Percentiles rank a stretch among this genome's conserved stretches.
Conservation (phyloP, 1,140 invertebrate genomes). For the Ceratoteleas bidentatus region DNA sequence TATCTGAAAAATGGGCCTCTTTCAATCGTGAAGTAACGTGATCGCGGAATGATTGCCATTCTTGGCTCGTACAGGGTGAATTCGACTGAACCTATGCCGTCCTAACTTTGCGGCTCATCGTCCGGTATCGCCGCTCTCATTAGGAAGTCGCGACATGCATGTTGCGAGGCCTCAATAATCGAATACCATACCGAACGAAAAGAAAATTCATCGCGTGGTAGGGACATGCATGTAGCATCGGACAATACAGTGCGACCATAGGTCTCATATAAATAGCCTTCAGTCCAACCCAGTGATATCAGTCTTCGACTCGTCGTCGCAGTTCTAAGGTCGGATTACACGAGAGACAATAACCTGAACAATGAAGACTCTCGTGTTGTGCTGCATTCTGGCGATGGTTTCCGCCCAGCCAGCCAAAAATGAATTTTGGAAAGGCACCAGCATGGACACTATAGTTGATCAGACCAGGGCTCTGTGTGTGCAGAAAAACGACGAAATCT, state of each 20-base stretch:
- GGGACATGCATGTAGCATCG: slow-evolving; percentile 49
- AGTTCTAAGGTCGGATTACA: slow-evolving; percentile 47
- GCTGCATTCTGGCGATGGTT: slow-evolving; percentile 79
- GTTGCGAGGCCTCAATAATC: slow-evolving; percentile 80
- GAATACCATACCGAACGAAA: slow-evolving; percentile 81
- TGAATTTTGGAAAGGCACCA: slow-evolving; percentile 85
- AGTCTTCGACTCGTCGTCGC: slow-evolving; percentile 73
- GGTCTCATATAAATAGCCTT: slow-evolving; percentile 79
- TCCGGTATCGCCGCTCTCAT: slow-evolving; percentile 47
- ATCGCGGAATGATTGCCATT: slow-evolving; percentile 43
- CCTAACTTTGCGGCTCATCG: slow-evolving; percentile 48
- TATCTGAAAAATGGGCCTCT: slow-evolving; percentile 32
- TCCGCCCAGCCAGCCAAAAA: slow-evolving; percentile 84
- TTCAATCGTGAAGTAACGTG: slow-evolving; percentile 41
- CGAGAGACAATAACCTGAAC: slow-evolving; percentile 12
- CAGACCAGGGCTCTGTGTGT: slow-evolving; percentile 87
- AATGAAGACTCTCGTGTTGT: slow-evolving; percentile 73
- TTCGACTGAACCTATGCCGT: slow-evolving; percentile 47
- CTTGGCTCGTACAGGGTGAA: slow-evolving; percentile 41
- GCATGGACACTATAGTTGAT: slow-evolving; percentile 87
- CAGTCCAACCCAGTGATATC: slow-evolving; percentile 74
- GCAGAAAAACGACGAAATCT: slow-evolving; percentile 88
- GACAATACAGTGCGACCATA: slow-evolving; percentile 65
- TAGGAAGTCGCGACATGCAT: slow-evolving; percentile 71
- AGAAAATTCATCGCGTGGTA: slow-evolving; percentile 78